Evolutionary conservation across 2,113 vertebrate species (phyloP).

Genomic region (Mastomys coucha): DNA sequence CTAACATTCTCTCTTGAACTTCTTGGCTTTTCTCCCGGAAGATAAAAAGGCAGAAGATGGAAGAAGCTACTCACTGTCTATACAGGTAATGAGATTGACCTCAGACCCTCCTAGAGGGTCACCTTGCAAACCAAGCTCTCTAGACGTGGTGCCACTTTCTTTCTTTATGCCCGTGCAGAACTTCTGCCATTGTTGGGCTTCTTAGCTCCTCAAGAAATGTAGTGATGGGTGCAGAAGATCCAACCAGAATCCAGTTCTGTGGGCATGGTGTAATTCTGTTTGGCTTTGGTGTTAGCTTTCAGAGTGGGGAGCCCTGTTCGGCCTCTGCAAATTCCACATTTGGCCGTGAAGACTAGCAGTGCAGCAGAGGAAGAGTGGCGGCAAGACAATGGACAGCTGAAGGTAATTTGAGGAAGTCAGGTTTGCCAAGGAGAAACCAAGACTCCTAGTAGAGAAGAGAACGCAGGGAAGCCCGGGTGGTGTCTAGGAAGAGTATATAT

Average conservation of each 20-base stretch:
- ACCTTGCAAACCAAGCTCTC: not conserved
- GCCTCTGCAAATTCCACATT: not conserved
- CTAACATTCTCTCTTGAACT: not conserved
- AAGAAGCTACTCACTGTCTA: not conserved
- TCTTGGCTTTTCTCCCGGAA: not conserved
- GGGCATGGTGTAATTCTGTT: not conserved
- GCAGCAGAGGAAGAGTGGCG: not conserved
- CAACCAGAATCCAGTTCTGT: not conserved
- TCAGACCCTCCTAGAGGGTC: not conserved
- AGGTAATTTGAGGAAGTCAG: not conserved
- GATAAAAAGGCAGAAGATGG: not conserved
- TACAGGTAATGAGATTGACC: not conserved
- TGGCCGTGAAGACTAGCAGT: not conserved
- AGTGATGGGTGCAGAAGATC: not conserved
- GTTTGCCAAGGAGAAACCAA: not conserved
- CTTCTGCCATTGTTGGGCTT: not conserved
- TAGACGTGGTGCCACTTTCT: not conserved
- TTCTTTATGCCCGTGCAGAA: not conserved
- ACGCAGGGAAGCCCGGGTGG: not conserved
- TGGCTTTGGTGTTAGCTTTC: not conserved
- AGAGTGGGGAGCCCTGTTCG: not conserved
- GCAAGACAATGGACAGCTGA: not conserved
- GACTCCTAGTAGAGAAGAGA: not conserved
- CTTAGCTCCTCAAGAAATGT: not conserved
- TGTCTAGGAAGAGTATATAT: accelerated